Percentiles rank a stretch among this genome's conserved stretches.
Evolutionary conservation across 2,888 invertebrate genomes (phyloP).

Genomic region (Philopedon plagiatum): DNA sequence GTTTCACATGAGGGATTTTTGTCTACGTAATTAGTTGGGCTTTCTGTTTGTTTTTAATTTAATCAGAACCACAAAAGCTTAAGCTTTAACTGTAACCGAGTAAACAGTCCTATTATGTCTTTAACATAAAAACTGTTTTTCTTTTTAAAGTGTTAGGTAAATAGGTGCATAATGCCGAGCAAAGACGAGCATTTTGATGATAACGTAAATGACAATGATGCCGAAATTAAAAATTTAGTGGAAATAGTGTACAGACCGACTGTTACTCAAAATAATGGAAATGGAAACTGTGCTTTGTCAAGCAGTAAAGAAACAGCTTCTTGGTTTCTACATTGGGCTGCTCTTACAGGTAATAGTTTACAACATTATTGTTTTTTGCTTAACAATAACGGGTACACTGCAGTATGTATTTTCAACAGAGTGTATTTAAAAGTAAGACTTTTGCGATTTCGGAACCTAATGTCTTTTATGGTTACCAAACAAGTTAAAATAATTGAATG

Average conservation of each 20-base stretch:
- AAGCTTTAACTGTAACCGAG: neutral
- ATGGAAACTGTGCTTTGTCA: neutral
- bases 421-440: too few relatives aligned
- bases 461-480: too few relatives aligned
- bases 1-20: neutral
- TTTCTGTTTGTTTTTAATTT: neutral
- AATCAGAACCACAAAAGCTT: neutral
- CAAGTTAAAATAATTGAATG: too few relatives aligned
- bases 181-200: neutral
- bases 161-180: neutral
- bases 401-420: too few relatives aligned
- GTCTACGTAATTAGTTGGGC: neutral
- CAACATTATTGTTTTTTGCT: too few relatives aligned
- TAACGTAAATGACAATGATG: neutral
- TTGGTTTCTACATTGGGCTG: constrained; percentile 49
- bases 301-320: constrained; percentile 32
- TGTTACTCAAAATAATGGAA: constrained; percentile 27
- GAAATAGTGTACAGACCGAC: constrained; percentile 43
- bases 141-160: neutral
- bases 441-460: too few relatives aligned
- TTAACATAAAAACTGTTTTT: neutral
- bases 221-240: constrained; percentile 42
- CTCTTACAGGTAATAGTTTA: constrained; percentile 45
- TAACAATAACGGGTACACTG: too few relatives aligned
- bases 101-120: neutral